These are phyloP conservation scores for Cotesia typhae DNA, from an alignment of 1,140 invertebrate species.

Conservation along the genomic window DNA sequence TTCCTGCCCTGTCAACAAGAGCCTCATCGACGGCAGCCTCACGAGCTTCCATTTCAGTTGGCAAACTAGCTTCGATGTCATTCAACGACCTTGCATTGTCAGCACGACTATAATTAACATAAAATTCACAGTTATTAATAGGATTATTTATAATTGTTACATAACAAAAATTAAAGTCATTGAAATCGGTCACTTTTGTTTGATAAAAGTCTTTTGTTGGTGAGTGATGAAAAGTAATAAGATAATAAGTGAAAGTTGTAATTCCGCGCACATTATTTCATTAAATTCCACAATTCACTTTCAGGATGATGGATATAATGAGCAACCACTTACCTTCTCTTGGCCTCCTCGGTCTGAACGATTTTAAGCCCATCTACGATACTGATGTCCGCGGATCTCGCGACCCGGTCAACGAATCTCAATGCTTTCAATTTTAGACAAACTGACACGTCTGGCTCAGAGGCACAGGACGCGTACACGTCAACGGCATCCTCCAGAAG, in stretches of 20 bases:
- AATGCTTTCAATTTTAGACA: conserved; percentile 73
- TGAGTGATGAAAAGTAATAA: no score
- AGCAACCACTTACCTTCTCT: conserved; percentile 54
- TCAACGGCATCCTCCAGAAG: conserved; percentile 64
- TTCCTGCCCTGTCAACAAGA: conserved; percentile 75
- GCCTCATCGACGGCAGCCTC: conserved; percentile 81
- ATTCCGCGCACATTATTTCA: not conserved
- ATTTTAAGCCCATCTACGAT: conserved; percentile 76
- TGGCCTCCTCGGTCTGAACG: conserved; percentile 70
- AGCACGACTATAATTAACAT: conserved; percentile 55
- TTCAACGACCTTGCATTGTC: conserved; percentile 66
- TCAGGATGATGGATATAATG: not conserved
- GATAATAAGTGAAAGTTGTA: not conserved
- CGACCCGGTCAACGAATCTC: conserved; percentile 58
- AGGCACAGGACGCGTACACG: conserved; percentile 70
- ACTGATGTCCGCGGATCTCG: conserved; percentile 63
- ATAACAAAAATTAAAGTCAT: not conserved
- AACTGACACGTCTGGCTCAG: conserved; percentile 74
- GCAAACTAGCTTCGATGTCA: conserved; percentile 68
- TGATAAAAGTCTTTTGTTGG: no score
- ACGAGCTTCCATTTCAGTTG: conserved; percentile 74
- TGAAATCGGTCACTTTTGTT: no score
- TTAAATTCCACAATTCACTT: not conserved
- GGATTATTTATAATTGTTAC: not conserved
- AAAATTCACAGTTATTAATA: conserved; percentile 2